Conservation (phyloP, 2,113 vertebrate genomes). For the Platysternon megacephalum region DNA sequence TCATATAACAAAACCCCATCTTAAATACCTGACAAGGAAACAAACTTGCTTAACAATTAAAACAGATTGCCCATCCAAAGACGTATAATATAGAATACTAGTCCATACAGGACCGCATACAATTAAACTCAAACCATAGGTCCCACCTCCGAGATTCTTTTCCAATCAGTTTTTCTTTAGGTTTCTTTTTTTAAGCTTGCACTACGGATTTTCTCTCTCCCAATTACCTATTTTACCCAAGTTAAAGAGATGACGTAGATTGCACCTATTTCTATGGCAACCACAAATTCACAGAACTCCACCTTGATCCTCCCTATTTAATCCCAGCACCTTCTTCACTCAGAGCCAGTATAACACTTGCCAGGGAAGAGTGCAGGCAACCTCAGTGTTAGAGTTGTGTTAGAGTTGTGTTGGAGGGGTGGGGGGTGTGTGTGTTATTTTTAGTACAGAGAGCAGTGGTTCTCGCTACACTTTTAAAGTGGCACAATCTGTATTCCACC, state of each 20-base stretch:
- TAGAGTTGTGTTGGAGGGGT: rapidly evolving
- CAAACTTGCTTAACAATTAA: slow-evolving; percentile 8
- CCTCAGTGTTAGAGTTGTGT: neutral
- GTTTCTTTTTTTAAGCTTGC: neutral
- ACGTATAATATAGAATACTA: neutral
- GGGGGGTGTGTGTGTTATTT: neutral
- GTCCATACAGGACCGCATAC: neutral
- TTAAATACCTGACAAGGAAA: neutral
- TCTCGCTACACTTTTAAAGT: neutral
- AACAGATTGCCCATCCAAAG: neutral
- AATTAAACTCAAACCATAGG: neutral
- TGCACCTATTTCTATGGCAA: neutral
- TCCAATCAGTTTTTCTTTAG: neutral
- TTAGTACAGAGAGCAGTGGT: neutral
- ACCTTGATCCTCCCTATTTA: neutral
- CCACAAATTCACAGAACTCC: neutral
- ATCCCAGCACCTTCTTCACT: neutral
- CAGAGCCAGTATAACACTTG: neutral
- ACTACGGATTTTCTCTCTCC: neutral
- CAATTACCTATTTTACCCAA: neutral
- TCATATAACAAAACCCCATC: slow-evolving; percentile 31
- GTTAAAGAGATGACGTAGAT: neutral
- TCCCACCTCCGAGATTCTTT: neutral
- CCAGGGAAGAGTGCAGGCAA: neutral
- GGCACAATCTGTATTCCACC: rapidly evolving